Conservation (phyloP, 1,140 invertebrate genomes). For the Drosophila paulistorum region DNA sequence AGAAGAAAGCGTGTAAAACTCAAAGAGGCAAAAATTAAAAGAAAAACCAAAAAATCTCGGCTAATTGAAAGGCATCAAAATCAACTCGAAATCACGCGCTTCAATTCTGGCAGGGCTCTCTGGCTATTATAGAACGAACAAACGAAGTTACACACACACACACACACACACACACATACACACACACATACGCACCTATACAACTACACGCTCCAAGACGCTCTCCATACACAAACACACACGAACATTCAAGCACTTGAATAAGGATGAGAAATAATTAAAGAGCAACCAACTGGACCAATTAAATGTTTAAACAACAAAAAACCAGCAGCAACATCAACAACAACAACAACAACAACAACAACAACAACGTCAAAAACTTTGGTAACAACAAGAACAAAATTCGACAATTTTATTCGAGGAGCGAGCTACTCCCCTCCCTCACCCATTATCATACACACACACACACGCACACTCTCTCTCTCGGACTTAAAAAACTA, state of each 20-base stretch:
- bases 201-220: neutral
- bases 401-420: constrained; percentile 13
- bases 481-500: constrained; percentile 23
- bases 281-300: constrained; percentile 73
- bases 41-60: constrained; percentile 71
- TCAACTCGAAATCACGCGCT: constrained; percentile 63
- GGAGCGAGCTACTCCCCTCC: neutral
- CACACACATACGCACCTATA: constrained; percentile 20
- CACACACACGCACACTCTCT: neutral
- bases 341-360: constrained; percentile 39
- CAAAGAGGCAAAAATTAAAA: constrained; percentile 51
- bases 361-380: constrained; percentile 21
- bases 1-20: constrained; percentile 81
- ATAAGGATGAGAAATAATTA: constrained; percentile 46
- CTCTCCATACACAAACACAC: constrained; percentile 27
- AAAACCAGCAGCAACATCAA: constrained; percentile 34
- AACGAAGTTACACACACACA: constrained; percentile 32
- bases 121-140: constrained; percentile 57
- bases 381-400: constrained; percentile 20
- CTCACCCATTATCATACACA: neutral
- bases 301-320: constrained; percentile 73
- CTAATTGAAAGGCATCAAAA: constrained; percentile 62
- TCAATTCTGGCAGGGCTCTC: constrained; percentile 78
- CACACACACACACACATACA: constrained; percentile 28
- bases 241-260: constrained; percentile 24